These are phyloP conservation scores for Atopsyche davidsoni DNA, from an alignment of 1,140 invertebrate genomes.

Conservation along the genomic window DNA sequence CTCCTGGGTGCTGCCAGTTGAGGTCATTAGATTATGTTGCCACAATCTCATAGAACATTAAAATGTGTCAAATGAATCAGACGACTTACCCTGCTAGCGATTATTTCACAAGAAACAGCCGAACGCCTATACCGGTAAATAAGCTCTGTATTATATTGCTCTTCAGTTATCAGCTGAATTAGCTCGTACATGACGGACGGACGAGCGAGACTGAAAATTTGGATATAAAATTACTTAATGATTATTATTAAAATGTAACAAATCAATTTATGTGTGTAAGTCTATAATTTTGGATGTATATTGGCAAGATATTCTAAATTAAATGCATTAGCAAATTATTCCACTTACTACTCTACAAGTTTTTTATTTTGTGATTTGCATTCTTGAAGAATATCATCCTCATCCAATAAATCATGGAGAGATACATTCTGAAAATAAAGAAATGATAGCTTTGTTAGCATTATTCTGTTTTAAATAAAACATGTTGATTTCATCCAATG, in stretches of 20 bases:
- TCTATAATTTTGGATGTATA: too few species aligned
- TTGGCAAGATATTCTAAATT: too few species aligned
- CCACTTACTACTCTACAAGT: slow-evolving; percentile 86
- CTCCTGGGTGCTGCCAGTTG: too few species aligned
- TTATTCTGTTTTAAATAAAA: too few species aligned
- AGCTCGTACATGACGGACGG: slow-evolving; percentile 80
- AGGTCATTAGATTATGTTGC: background rate
- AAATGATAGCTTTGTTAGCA: slow-evolving; percentile 5
- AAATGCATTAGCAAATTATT: slow-evolving; percentile 10
- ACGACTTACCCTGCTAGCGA: slow-evolving; percentile 53
- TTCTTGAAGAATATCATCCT: slow-evolving; percentile 93
- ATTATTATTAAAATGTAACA: background rate
- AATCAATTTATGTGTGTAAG: too few species aligned
- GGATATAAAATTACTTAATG: slow-evolving; percentile 5
- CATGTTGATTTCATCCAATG: too few species aligned
- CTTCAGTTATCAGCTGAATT: slow-evolving; percentile 76
- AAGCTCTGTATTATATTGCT: slow-evolving; percentile 75
- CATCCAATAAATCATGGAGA: slow-evolving; percentile 82
- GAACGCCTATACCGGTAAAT: slow-evolving; percentile 81
- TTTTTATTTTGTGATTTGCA: slow-evolving; percentile 90
- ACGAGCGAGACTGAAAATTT: slow-evolving; percentile 66
- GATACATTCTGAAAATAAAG: slow-evolving; percentile 71
- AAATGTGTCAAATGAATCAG: background rate
- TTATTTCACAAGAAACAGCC: slow-evolving; percentile 88
- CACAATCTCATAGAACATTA: background rate